Evolutionary conservation across 1,140 invertebrate genomes (phyloP), one percentile per base, ranked within the genome.

Genomic region (Bombus waltoni): DNA sequence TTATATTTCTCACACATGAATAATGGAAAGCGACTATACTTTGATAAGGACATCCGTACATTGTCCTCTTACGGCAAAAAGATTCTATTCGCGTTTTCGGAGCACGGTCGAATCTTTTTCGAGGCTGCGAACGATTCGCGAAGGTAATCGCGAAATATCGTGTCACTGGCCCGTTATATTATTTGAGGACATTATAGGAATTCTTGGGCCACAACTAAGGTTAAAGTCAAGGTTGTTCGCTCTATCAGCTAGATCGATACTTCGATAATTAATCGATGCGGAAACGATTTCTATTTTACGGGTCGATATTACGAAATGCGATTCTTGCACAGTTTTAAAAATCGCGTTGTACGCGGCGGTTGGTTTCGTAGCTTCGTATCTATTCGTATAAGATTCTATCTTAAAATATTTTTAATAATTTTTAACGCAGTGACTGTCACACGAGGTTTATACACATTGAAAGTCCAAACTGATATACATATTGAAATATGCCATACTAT

Each of bases 161-260:
- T 79, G 82, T 84, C 53, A 78, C 18, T n/a, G 47, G 71, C 66
- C 75, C 22, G 11, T 32, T 42, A 59, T 79, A 59, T 44, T 47
- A 71, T 13, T 35, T 10, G 8, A 44, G 4, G 0, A 57, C 62
- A 57, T 1, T 4, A 32, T n/a, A n/a, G n/a, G n/a, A 18, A 66
- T 18, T 18, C 3, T 57, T 18, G 18, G 18, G 6, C 28, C 5
- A 4, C 10, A 8, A 18, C 11, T 83, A 47, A 78, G 66, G 35
- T 22, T 78, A 47, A 78, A 38, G 35, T 84, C 75, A 71, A 71
- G 65, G 47, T 22, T 57, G n/a, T 78, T 57, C 47, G 15, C 59
- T 57, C 18, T 71, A 35, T 13, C 15, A 15, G 4, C 11, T 8
- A 6, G 22, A 57, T 84, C 75, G 75, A 84, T 70, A 78, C 2